Percentiles rank a stretch among this genome's conserved stretches.
Conservation (phyloP, 2,113 vertebrate species). For the Apteryx mantelli region DNA sequence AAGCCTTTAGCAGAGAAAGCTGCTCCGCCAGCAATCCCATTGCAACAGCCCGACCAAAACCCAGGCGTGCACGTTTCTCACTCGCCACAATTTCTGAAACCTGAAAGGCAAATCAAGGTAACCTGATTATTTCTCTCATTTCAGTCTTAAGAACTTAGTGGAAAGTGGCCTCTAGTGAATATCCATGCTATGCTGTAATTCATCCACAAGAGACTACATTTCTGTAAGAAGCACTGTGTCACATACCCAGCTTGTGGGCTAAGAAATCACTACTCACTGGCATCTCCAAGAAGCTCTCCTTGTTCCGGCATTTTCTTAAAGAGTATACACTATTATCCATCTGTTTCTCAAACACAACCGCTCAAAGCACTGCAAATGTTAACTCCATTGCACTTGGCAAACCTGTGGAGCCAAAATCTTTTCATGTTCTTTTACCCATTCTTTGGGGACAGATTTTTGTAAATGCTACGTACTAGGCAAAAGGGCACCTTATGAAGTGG, state of each 20-base stretch:
- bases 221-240: not conserved
- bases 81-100: not conserved
- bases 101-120: conserved; percentile 3
- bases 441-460: not conserved
- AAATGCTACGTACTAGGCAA: not conserved
- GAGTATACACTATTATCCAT: not conserved
- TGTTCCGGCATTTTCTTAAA: not conserved
- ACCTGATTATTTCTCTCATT: not conserved
- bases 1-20: not conserved
- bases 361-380: not conserved
- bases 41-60: not conserved
- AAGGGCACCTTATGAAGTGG: not conserved
- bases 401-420: not conserved
- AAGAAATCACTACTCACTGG: not conserved
- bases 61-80: not conserved
- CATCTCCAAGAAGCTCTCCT: not conserved
- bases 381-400: not conserved
- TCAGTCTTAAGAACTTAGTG: not conserved
- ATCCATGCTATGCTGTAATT: accelerated
- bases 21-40: not conserved
- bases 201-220: not conserved
- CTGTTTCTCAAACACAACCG: not conserved
- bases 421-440: not conserved
- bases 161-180: not conserved
- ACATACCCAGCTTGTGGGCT: not conserved